These are phyloP conservation scores for Drosophila percnosoma DNA, from an alignment of 2,888 invertebrate species.

Conservation along the genomic window DNA sequence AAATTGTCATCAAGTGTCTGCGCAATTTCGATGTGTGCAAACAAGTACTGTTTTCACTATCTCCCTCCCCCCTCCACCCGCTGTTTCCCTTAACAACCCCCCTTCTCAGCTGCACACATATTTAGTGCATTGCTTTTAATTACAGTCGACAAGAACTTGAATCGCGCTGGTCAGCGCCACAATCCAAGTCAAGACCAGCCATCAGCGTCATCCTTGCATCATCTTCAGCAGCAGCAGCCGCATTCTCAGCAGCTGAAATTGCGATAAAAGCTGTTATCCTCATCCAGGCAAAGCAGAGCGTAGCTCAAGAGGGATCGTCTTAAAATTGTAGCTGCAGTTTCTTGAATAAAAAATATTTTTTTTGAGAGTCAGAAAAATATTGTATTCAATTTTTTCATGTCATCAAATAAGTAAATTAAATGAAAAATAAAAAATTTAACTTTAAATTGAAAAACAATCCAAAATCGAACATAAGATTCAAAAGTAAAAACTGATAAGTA, in stretches of 20 bases:
- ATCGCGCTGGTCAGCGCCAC: conserved; percentile 38
- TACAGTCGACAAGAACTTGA: conserved; percentile 69
- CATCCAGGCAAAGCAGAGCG: conserved; percentile 15
- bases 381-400: fast-evolving
- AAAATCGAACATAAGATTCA: background rate
- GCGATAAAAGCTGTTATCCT: conserved; percentile 40
- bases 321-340: background rate
- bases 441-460: background rate
- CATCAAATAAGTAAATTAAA: background rate
- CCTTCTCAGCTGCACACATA: conserved; percentile 28
- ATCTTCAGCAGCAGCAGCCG: conserved; percentile 52
- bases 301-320: conserved; percentile 11
- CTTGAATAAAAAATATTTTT: background rate
- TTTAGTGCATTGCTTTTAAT: conserved; percentile 75
- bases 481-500: background rate
- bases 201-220: conserved; percentile 77
- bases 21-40: conserved; percentile 77
- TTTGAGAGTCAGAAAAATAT: background rate
- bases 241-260: conserved; percentile 31
- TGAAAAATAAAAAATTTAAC: fast-evolving
- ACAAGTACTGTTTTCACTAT: conserved; percentile 56
- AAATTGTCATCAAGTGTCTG: conserved; percentile 78
- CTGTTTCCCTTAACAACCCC: background rate
- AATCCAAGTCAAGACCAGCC: conserved; percentile 40
- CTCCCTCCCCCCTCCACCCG: background rate